Evolutionary conservation across 2,888 invertebrate genomes (phyloP), one percentile per base, ranked within the genome.

Genomic region (Dynastes tityus): DNA sequence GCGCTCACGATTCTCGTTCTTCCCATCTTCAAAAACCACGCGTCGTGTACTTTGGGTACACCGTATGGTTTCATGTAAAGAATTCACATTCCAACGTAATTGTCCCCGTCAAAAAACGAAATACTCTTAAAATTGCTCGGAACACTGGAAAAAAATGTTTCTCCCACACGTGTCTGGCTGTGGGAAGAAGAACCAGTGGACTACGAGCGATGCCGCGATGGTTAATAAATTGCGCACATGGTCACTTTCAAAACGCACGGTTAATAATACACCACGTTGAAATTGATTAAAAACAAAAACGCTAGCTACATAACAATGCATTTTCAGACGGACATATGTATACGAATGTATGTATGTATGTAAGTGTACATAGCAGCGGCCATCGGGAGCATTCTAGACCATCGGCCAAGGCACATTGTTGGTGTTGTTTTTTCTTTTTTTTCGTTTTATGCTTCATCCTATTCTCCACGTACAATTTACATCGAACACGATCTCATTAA

Each of bases 211-310:
- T 45, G 45, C 8, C 45, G 45, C 65, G 65, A 40, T 65, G 65
- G 65, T 37, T 68, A 68, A 68, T 68, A 68, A 68, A 68, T 68
- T 68, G 67, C 67, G 11, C 67, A 68, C 49, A 68, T 68, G 67
- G 49, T 49, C 67, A 68, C 67, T 68, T 22, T 49, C 67, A 68
- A 68, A 68, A 68, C 49, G 67, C 29, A 67, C 27, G 67, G 16
- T 27, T 68, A 68, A 68, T 68, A 49, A 68, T 27, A 68, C 49
- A 68, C 27, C 67, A 22, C 29, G 67, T 45, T 68, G 49, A 68
- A 68, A 68, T 49, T 68, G 67, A 68, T 68, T 68, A 68, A 49
- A 68, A 68, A 68, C 49, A 49, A 68, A 68, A 49, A 27, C 49
- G 49, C 49, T 11, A 1, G 27, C 67, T 16, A 29, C 67, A 49